Conservation (phyloP, 2,888 invertebrate genomes). For the Reticulitermes lucifugus region DNA sequence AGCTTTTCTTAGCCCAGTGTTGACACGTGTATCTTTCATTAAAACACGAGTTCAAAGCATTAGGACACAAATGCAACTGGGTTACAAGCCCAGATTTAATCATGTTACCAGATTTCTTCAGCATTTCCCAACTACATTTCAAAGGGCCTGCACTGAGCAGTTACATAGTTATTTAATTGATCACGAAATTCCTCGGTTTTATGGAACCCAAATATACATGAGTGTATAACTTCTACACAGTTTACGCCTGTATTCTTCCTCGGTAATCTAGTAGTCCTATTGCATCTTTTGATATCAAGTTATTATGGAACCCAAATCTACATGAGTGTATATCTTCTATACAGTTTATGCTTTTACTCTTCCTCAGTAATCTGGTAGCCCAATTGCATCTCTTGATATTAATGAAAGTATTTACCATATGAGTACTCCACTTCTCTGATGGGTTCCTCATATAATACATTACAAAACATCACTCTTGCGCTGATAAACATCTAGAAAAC, state of each 20-base stretch:
- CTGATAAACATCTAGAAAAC: slow-evolving; percentile 4
- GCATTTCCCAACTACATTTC: neutral
- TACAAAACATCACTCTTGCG: neutral
- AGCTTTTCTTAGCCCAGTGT: neutral
- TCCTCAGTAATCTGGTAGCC: neutral
- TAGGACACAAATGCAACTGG: slow-evolving; percentile 20
- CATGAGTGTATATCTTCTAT: neutral
- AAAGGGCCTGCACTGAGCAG: too few species aligned
- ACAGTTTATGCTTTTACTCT: neutral
- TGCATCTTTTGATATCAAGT: neutral
- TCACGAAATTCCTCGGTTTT: too few species aligned
- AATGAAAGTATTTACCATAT: neutral
- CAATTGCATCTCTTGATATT: neutral
- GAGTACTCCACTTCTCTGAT: neutral
- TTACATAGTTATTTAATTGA: too few species aligned
- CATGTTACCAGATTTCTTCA: neutral
- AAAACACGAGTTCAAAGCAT: slow-evolving; percentile 23
- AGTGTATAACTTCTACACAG: neutral
- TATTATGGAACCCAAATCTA: neutral
- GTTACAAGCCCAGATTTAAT: neutral
- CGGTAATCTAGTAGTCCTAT: neutral
- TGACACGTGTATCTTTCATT: neutral
- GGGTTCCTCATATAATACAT: neutral
- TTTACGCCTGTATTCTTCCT: neutral
- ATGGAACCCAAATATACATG: neutral